Base-by-base conservation (phyloP, 2,113 vertebrate species). In the Phaetusa simplex region DNA sequence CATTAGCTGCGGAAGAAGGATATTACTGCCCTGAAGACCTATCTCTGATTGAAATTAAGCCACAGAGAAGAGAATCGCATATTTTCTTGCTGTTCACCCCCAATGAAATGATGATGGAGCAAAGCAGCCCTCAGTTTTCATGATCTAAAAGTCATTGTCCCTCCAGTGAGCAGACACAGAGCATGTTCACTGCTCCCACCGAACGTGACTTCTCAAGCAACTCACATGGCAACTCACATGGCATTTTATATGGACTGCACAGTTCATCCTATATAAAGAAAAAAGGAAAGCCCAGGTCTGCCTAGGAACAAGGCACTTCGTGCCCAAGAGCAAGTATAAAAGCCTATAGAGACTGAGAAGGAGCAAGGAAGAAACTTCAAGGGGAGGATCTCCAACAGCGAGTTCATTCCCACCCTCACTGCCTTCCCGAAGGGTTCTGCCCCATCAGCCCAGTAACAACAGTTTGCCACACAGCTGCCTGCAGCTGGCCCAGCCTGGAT, bases 141-240 rank as follows among this genome's bases (percentile, higher is more conserved):
- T 40, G 55, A 53, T 47, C 45, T 83, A 87, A 81, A 50, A 73
- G 18, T 40, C 5, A 20, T 5, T 88, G 34, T 34, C 12, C 45
- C 64, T 81, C 30, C 56, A 72, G 81, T 45, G 27, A 91, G 74
- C 62, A 82, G 49, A 65, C 27, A 43, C 9, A 72, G 42, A 71
- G 17, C 3, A 8, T 1, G 18, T 32, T 1, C 27, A 14, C n/a
- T 1, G 1, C 30, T 80, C 42, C 58, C 58, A 71, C 4, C 1
- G 3, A 84, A 38, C 34, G 15, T 4, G 10, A 52, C 47, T 78
- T 84, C 43, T 53, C n/a, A 69, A 64, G 70, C 20, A 83, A 67
- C 36, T 40, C 7, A 3, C 47, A 12, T 1, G 7, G 18, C 40
- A 79, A 5, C 40, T 40, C 40, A 40, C 40, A 40, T 40, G 34